Percentiles rank a stretch among this genome's conserved stretches.
These are phyloP conservation scores for Fregetta grallaria DNA, from an alignment of 2,113 vertebrate genomes.

Conservation along the genomic window DNA sequence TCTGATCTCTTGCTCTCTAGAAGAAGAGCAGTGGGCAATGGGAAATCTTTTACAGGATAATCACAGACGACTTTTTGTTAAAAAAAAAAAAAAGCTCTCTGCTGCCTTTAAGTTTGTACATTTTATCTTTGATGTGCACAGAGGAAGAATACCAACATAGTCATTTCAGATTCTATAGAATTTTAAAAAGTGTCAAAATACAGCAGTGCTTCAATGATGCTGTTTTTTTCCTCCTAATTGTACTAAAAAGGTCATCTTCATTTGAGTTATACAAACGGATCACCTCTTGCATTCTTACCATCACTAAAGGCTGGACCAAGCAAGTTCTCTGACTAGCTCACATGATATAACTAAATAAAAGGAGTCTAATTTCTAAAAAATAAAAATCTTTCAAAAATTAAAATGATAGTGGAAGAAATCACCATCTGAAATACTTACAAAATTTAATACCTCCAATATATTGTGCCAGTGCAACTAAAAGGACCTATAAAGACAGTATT, in stretches of 20 bases:
- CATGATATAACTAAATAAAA: not conserved
- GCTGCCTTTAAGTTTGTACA: slow-evolving; percentile 16
- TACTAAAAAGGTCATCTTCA: not conserved
- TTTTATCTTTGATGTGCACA: not conserved
- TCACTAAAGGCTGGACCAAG: not conserved
- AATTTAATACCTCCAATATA: not conserved
- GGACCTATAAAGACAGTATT: not conserved
- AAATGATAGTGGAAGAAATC: not conserved
- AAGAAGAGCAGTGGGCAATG: slow-evolving; percentile 20
- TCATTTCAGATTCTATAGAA: not conserved
- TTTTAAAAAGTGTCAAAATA: not conserved
- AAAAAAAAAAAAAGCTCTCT: not conserved
- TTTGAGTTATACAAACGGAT: not conserved
- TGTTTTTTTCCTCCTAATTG: not conserved
- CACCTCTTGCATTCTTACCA: not conserved
- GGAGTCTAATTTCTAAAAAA: not conserved
- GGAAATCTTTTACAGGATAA: slow-evolving; percentile 47
- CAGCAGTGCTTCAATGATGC: not conserved
- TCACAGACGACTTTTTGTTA: slow-evolving; percentile 20
- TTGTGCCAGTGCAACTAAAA: not conserved
- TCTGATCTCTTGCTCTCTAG: slow-evolving; percentile 63
- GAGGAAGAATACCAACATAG: not conserved
- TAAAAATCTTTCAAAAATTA: not conserved
- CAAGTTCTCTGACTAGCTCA: not conserved
- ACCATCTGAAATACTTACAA: not conserved